These are phyloP conservation scores for Amblyopsis hoosieri DNA, from an alignment of 2,797 vertebrate genomes.

Conservation along the genomic window DNA sequence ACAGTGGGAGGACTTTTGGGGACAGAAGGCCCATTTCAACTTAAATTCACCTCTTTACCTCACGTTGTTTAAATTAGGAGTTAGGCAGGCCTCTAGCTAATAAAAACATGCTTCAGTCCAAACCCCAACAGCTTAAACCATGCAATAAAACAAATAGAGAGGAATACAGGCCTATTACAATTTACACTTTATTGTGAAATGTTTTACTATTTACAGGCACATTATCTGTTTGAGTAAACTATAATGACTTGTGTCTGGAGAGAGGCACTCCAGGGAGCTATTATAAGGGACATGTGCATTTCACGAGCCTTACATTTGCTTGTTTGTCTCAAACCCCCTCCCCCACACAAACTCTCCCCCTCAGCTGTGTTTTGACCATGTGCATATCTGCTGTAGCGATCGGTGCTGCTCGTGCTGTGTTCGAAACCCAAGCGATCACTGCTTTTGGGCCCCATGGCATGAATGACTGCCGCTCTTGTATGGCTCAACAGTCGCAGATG, in stretches of 20 bases:
- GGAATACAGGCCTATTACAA: constrained; percentile 31
- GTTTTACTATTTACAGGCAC: constrained; percentile 34
- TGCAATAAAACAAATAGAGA: constrained; percentile 54
- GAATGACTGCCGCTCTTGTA: constrained; percentile 39
- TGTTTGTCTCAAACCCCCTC: constrained; percentile 16
- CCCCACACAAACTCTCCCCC: not conserved
- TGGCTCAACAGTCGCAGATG: constrained; percentile 44
- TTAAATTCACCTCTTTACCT: constrained; percentile 35
- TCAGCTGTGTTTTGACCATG: constrained; percentile 16
- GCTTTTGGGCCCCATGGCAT: constrained; percentile 50
- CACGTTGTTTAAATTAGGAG: constrained; percentile 45
- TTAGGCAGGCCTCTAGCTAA: constrained; percentile 43
- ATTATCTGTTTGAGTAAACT: constrained; percentile 22
- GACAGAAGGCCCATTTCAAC: constrained; percentile 1
- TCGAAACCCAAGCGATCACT: constrained; percentile 32
- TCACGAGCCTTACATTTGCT: constrained; percentile 12
- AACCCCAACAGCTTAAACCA: constrained; percentile 57
- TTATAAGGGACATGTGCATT: constrained; percentile 4
- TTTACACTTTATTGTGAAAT: constrained; percentile 51
- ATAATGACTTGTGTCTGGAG: constrained; percentile 6
- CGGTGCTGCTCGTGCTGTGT: constrained; percentile 32
- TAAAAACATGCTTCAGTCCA: constrained; percentile 53
- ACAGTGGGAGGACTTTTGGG: not conserved
- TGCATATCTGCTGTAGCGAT: constrained; percentile 53
- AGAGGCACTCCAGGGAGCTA: constrained; percentile 7